Percentiles rank a stretch among this genome's conserved stretches.
Evolutionary conservation across 1,140 invertebrate genomes (phyloP).

Genomic region (Eurosta solidaginis): DNA sequence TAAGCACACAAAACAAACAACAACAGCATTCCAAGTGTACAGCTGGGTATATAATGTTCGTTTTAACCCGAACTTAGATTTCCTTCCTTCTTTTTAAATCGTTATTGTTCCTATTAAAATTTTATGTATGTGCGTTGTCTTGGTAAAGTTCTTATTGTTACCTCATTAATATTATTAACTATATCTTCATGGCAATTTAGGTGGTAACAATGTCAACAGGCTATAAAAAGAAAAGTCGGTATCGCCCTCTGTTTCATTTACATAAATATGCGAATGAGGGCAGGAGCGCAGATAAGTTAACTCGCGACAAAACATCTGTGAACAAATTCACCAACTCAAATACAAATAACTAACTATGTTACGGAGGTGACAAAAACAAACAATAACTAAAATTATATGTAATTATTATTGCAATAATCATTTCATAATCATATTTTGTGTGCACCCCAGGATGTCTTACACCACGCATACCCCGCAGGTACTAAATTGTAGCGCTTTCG

Average conservation of each 20-base stretch:
- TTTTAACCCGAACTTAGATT: too few relatives aligned
- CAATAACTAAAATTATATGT: background rate
- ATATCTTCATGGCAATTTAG: background rate
- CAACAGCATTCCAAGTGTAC: too few relatives aligned
- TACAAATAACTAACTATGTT: too few relatives aligned
- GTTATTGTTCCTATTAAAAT: background rate
- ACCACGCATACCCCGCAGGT: background rate
- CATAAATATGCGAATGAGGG: background rate
- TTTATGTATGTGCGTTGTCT: background rate
- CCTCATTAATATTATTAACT: background rate
- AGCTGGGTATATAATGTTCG: too few relatives aligned
- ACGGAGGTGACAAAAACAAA: background rate
- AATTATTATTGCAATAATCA: conserved; percentile 19
- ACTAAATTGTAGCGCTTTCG: background rate
- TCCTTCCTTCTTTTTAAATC: too few relatives aligned
- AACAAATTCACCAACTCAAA: too few relatives aligned
- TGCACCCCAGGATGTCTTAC: background rate
- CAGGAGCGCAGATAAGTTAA: background rate
- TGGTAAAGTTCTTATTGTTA: background rate
- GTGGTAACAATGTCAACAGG: background rate
- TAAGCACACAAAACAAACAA: too few relatives aligned
- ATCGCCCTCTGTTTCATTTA: background rate
- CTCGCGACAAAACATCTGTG: conserved; percentile 7
- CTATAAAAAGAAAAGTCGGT: background rate
- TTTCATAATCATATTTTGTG: conserved; percentile 28